These are phyloP conservation scores for Acomys russatus DNA, from an alignment of 2,797 vertebrate species.

Conservation along the genomic window DNA sequence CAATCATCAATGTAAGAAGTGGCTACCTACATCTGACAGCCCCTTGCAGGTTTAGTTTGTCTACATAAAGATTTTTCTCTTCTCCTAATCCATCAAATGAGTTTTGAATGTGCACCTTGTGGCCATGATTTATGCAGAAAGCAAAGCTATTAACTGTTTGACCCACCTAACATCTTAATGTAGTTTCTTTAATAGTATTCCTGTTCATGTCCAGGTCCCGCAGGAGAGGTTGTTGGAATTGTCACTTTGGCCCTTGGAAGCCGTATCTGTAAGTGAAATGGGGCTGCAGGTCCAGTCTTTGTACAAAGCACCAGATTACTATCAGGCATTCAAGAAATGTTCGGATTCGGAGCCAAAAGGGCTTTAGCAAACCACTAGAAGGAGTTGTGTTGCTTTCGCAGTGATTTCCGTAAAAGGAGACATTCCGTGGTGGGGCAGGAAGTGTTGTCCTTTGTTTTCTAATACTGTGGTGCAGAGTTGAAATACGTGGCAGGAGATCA, in stretches of 20 bases:
- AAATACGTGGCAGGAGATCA: background rate
- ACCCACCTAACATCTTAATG: constrained; percentile 51
- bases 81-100: constrained; percentile 72
- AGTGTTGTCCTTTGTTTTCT: constrained; percentile 46
- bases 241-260: background rate
- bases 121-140: constrained; percentile 62
- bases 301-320: constrained; percentile 41
- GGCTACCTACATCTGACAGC: constrained; percentile 66
- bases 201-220: background rate
- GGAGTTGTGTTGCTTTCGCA: constrained; percentile 13
- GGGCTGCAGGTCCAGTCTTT: background rate
- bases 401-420: constrained; percentile 64
- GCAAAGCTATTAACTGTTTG: constrained; percentile 55
- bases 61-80: constrained; percentile 24
- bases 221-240: background rate
- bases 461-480: background rate
- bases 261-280: constrained; percentile 37
- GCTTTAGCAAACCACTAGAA: constrained; percentile 34
- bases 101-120: constrained; percentile 76
- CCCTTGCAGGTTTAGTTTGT: background rate
- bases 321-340: constrained; percentile 59
- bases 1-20: constrained; percentile 76
- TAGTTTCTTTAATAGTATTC: constrained; percentile 44
- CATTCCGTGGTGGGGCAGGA: background rate
- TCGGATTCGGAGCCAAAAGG: constrained; percentile 7